Conservation (phyloP, 2,888 invertebrate genomes). For the Caenorhabditis virilis region DNA sequence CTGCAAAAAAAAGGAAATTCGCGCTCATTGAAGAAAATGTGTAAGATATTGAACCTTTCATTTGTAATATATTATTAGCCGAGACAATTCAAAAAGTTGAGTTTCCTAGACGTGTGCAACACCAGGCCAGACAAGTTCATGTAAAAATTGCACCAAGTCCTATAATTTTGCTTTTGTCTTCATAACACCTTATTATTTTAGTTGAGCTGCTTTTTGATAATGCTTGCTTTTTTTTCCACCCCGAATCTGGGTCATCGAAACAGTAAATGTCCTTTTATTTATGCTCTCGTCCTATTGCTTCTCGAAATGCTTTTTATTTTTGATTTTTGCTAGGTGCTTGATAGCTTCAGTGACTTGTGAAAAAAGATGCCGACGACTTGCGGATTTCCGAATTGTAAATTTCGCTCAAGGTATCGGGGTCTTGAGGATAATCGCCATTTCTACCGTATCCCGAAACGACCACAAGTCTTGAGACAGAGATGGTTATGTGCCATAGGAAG, state of each 20-base stretch:
- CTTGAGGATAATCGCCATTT: slow-evolving; percentile 71
- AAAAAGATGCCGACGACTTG: slow-evolving; percentile 70
- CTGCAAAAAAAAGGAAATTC: too few species aligned
- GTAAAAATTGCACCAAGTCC: too few species aligned
- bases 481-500: slow-evolving; percentile 70
- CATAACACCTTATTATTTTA: too few species aligned
- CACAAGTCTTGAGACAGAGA: slow-evolving; percentile 69
- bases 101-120: too few species aligned
- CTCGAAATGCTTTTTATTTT: not conserved
- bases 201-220: not conserved
- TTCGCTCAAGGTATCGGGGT: slow-evolving; percentile 69
- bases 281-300: slow-evolving; percentile 2
- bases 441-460: slow-evolving; percentile 71
- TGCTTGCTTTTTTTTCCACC: not conserved
- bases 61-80: too few species aligned
- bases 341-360: slow-evolving; percentile 13
- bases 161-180: too few species aligned
- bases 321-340: slow-evolving; percentile 21
- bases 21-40: too few species aligned
- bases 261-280: too few species aligned
- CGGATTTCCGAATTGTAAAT: slow-evolving; percentile 71
- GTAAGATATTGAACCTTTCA: too few species aligned
- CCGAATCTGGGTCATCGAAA: too few species aligned
- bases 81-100: too few species aligned
- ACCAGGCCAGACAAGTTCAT: too few species aligned